These are phyloP conservation scores for Sarcoramphus papa DNA, from an alignment of 2,797 vertebrate genomes.

Conservation along the genomic window DNA sequence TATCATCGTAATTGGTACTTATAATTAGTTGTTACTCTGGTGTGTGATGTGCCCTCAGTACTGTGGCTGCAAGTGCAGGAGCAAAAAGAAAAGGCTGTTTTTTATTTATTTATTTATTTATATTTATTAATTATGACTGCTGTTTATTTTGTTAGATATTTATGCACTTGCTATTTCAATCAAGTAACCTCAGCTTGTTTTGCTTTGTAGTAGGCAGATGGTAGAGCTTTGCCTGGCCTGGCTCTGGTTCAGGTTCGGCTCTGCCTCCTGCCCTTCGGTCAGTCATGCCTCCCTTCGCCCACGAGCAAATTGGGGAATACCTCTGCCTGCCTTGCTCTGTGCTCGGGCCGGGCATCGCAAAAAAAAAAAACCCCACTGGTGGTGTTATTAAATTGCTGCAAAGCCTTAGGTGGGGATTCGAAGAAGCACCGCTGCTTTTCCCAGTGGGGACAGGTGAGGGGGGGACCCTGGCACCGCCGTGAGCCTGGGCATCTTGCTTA, in stretches of 20 bases:
- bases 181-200: neutral
- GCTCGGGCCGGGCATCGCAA: neutral
- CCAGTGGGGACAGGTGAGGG: neutral
- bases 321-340: neutral
- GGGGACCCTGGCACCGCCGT: neutral
- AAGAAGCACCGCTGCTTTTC: neutral
- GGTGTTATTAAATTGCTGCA: neutral
- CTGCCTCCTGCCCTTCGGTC: neutral
- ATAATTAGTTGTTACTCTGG: slow-evolving; percentile 51
- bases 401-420: neutral
- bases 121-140: neutral
- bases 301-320: neutral
- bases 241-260: neutral
- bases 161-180: slow-evolving; percentile 10
- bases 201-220: neutral
- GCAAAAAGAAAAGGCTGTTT: slow-evolving; percentile 21
- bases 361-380: too few species aligned
- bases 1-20: slow-evolving; percentile 45
- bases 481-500: neutral
- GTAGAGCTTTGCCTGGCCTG: neutral
- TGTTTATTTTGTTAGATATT: slow-evolving; percentile 26
- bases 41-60: slow-evolving; percentile 21
- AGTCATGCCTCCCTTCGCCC: neutral
- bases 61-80: neutral
- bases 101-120: neutral